phyloP scores from a whole-genome alignment of 2,888 invertebrate genomes.

The Aporophyla lueneburgensis region DNA sequence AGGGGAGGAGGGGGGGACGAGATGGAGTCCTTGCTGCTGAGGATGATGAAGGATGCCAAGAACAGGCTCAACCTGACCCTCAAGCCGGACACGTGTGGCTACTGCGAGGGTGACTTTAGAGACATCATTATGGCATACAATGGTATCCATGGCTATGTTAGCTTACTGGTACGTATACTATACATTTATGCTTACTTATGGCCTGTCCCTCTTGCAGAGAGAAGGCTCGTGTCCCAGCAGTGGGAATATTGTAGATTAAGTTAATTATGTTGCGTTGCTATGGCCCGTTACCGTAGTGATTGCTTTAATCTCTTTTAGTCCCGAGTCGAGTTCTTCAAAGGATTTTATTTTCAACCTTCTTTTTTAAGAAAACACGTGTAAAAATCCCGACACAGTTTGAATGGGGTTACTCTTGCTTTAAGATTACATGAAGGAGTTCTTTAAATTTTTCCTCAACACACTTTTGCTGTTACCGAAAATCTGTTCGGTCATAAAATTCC shows the following conservation, averaged over 20 bases:
- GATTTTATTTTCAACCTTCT: neutral
- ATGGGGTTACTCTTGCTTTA: neutral
- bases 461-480: slow-evolving; percentile 18
- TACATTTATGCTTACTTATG: neutral
- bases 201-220: neutral
- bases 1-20: slow-evolving; percentile 75
- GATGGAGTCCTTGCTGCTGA: slow-evolving; percentile 80
- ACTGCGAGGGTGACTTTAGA: slow-evolving; percentile 91
- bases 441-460: slow-evolving; percentile 3
- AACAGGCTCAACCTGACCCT: slow-evolving; percentile 78
- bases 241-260: neutral
- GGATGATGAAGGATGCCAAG: slow-evolving; percentile 84
- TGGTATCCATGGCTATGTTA: slow-evolving; percentile 95
- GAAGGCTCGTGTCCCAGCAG: neutral
- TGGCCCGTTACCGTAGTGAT: neutral
- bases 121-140: slow-evolving; percentile 92
- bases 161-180: slow-evolving; percentile 92
- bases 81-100: slow-evolving; percentile 84
- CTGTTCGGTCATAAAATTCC: slow-evolving; percentile 19
- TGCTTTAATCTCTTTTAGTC: neutral
- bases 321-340: neutral
- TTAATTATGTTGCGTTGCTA: neutral
- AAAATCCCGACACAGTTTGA: neutral
- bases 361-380: neutral
- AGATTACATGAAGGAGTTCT: neutral